Percentiles rank a stretch among this genome's conserved stretches.
phyloP scores from a whole-genome alignment of 1,140 invertebrate genomes.

The Achatina immaculata region DNA sequence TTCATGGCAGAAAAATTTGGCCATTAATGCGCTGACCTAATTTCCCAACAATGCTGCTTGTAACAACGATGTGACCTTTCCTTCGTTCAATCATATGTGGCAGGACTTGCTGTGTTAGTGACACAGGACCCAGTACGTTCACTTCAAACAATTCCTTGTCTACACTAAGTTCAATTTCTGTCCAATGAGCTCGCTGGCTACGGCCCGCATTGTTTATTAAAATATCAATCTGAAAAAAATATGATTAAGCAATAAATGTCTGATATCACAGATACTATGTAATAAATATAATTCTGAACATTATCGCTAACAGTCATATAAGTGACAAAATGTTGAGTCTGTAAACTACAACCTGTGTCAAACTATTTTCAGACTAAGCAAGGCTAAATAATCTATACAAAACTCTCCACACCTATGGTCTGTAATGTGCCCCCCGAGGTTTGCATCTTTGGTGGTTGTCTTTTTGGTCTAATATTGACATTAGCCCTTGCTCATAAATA shows the following conservation, averaged over 20 bases:
- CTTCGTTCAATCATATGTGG: slow-evolving; percentile 68
- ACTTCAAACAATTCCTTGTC: slow-evolving; percentile 85
- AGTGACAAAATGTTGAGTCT: neutral
- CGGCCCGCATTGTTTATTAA: slow-evolving; percentile 74
- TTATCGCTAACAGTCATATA: neutral
- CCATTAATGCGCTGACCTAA: slow-evolving; percentile 80
- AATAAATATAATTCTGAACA: neutral
- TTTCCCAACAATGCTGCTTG: slow-evolving; percentile 73
- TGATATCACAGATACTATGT: neutral
- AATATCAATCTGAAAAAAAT: slow-evolving; percentile 67
- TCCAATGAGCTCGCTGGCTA: slow-evolving; percentile 84
- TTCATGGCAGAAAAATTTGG: too few relatives aligned
- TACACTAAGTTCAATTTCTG: slow-evolving; percentile 81
- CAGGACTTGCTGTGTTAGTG: slow-evolving; percentile 73
- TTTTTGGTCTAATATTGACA: too few relatives aligned
- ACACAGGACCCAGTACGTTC: slow-evolving; percentile 84
- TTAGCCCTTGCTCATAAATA: too few relatives aligned
- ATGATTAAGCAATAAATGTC: too few relatives aligned
- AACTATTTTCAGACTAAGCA: too few relatives aligned
- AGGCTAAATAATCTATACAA: too few relatives aligned
- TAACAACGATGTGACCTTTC: slow-evolving; percentile 69
- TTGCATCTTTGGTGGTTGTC: too few relatives aligned
- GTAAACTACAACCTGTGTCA: neutral
- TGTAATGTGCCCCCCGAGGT: too few relatives aligned
- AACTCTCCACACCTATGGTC: too few relatives aligned